Evolutionary conservation across 2,888 invertebrate species (phyloP).

Genomic region (Agrenia bidenticulata): DNA sequence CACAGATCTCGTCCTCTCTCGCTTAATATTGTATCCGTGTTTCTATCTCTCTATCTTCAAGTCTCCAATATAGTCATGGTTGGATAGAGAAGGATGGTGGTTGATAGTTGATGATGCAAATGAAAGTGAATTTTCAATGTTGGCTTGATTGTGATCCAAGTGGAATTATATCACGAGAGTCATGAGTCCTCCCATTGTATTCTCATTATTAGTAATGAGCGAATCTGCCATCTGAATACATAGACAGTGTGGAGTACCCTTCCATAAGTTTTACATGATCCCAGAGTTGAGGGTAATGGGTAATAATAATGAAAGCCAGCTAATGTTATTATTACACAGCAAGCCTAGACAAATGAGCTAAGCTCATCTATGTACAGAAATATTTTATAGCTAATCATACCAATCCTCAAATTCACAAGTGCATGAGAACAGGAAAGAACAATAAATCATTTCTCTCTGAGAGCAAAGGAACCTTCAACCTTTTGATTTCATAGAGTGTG

Average conservation of each 20-base stretch:
- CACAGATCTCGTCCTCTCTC: no score
- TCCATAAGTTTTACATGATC: no score
- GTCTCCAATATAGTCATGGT: neutral
- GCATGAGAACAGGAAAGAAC: neutral
- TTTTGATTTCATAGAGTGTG: conserved; percentile 18
- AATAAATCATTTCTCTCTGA: conserved; percentile 5
- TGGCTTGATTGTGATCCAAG: conserved; percentile 23
- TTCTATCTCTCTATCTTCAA: conserved; percentile 11
- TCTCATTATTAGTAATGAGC: conserved; percentile 9
- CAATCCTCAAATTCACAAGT: no score
- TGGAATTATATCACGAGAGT: conserved; percentile 20
- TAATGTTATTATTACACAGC: neutral
- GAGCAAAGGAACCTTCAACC: conserved; percentile 19
- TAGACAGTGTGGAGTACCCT: no score
- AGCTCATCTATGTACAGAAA: neutral
- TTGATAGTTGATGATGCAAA: neutral
- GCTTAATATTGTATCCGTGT: neutral
- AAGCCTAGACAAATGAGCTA: conserved; percentile 3
- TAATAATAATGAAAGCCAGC: no score
- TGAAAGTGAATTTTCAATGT: conserved; percentile 20
- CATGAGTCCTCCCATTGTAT: conserved; percentile 15
- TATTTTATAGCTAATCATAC: no score
- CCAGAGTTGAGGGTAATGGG: no score
- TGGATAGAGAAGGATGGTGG: conserved; percentile 13
- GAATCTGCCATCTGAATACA: conserved; percentile 3